Base-by-base conservation (phyloP, 2,797 vertebrate genomes). In the Vespertilio murinus region DNA sequence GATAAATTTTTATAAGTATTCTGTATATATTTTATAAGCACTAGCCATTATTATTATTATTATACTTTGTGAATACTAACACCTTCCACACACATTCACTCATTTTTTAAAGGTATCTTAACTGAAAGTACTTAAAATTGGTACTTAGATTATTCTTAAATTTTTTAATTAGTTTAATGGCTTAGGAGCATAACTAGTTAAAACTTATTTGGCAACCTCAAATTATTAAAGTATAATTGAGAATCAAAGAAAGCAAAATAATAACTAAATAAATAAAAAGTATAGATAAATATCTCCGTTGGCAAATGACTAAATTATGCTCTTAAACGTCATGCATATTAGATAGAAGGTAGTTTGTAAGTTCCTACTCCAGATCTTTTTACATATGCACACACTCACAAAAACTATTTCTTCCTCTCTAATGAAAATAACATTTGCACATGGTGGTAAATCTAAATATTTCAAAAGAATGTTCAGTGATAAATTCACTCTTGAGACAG, bases 111-210 rank as follows among this genome's bases (percentile, higher is more conserved):
- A 42, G 25, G 28, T 71, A 71, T 56, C 28, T 71, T 67, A 75
- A 71, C 11, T 56, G 47, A 71, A 80, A 80, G 20, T 94, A 52
- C 2, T 77, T 82, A 67, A 85, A 64, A 49, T 78, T 84, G 17
- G 42, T 74, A 59, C 35, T 89, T 89, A 16, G 14, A 13, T 49
- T 85, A 40, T 85, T 86, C 65, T 90, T 78, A 33, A 69, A 28
- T 73, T 84, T 94, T 94, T 40, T 8, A 40, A 73, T 67, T 70
- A 65, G n/a, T 38, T 92, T 95, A 83, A 93, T 93, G 59, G 4
- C n/a, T 90, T 47, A 33, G 20, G 33, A 84, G 38, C 25, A 49
- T 71, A 94, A 65, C 61, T 87, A 49, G 23, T 88, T 89, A 91
- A 10, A 85, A 90, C 59, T 59, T 93, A 33, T 47, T 92, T 94